Evolutionary conservation across 2,888 invertebrate genomes (phyloP).

Genomic region (Agrypnus murinus): DNA sequence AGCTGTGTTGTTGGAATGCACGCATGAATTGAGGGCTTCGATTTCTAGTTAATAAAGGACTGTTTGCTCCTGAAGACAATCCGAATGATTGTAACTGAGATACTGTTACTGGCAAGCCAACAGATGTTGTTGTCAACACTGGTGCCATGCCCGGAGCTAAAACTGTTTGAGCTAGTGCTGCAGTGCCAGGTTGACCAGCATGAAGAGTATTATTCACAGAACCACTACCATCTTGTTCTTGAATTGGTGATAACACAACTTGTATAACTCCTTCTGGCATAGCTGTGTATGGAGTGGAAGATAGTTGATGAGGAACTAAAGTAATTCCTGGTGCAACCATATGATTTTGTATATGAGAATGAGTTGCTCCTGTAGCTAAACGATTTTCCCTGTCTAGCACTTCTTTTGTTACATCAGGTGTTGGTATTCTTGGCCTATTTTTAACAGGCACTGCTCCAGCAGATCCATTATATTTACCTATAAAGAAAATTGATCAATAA

Average conservation of each 20-base stretch:
- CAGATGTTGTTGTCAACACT: constrained; percentile 71
- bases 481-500: not conserved
- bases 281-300: constrained; percentile 67
- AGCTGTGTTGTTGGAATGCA: constrained; percentile 50
- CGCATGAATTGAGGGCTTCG: constrained; percentile 61
- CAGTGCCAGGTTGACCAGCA: constrained; percentile 81
- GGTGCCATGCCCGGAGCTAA: constrained; percentile 77
- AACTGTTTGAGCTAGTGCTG: constrained; percentile 86
- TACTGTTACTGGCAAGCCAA: constrained; percentile 76
- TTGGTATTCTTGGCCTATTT: constrained; percentile 90
- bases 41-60: constrained; percentile 67
- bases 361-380: constrained; percentile 69
- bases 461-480: constrained; percentile 80
- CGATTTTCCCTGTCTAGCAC: constrained; percentile 82
- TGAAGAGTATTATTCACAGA: constrained; percentile 84
- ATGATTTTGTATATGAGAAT: constrained; percentile 65
- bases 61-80: constrained; percentile 71
- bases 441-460: constrained; percentile 80
- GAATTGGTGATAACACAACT: constrained; percentile 88
- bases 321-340: constrained; percentile 74
- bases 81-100: constrained; percentile 76
- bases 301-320: constrained; percentile 79
- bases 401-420: constrained; percentile 91
- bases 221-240: constrained; percentile 84
- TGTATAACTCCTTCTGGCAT: constrained; percentile 77